Conservation (phyloP, 2,888 invertebrate genomes). For the Listrodromus nycthemerus region DNA sequence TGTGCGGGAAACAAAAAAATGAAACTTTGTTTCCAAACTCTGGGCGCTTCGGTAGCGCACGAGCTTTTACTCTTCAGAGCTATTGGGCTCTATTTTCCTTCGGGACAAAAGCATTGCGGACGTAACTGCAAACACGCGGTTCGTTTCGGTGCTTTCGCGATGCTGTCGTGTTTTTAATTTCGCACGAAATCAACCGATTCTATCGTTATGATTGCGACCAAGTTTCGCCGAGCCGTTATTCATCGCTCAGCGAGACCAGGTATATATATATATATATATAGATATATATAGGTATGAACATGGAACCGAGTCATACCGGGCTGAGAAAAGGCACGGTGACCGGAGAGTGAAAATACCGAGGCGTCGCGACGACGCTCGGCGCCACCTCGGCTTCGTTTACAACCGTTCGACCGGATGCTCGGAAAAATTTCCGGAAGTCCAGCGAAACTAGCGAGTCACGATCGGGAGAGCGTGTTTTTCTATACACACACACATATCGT, state of each 20-base stretch:
- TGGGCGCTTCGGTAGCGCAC: neutral
- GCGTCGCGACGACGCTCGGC: conserved; percentile 40
- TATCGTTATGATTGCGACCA: conserved; percentile 20
- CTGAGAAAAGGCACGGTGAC: neutral
- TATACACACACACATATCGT: neutral
- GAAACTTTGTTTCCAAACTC: conserved; percentile 10
- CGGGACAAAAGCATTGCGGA: neutral
- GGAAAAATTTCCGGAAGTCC: conserved; percentile 39
- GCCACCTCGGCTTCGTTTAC: conserved; percentile 34
- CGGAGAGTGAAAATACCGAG: conserved; percentile 29
- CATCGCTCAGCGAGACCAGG: conserved; percentile 2
- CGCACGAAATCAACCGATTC: conserved; percentile 36
- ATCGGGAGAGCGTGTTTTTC: neutral
- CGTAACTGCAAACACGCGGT: neutral
- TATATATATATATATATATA: too few relatives aligned
- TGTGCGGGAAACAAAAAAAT: conserved; percentile 39
- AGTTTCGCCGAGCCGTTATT: conserved; percentile 50
- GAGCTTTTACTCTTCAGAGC: neutral
- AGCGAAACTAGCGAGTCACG: conserved; percentile 23
- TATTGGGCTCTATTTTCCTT: conserved; percentile 32
- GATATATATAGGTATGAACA: too few relatives aligned
- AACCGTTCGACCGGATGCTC: conserved; percentile 21
- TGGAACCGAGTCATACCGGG: neutral
- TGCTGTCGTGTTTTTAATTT: conserved; percentile 49
- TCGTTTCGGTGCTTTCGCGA: neutral